A percentile compares a stretch with the other conserved stretches of the same genome.
phyloP scores from a whole-genome alignment of 2,113 vertebrate species.

The Hippocampus abdominalis region DNA sequence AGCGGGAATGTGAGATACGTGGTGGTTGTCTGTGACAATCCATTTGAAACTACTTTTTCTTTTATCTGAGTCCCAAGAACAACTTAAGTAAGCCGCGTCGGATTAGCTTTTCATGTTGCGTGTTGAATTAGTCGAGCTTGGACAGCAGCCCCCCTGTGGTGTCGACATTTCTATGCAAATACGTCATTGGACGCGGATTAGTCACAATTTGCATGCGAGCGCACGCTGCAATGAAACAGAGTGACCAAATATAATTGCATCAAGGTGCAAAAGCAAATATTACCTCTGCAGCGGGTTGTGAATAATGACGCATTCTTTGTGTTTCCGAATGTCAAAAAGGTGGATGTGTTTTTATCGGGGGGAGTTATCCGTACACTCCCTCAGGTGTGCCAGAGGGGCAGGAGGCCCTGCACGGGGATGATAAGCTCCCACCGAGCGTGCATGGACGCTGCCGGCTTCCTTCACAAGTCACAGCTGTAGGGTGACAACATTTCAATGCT shows the following conservation, averaged over 20 bases:
- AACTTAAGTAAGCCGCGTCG: neutral
- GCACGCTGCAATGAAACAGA: neutral
- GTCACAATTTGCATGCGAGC: neutral
- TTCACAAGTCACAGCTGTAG: slow-evolving; percentile 35
- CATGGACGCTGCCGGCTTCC: slow-evolving; percentile 12
- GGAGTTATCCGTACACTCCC: slow-evolving; percentile 18
- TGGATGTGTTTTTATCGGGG: slow-evolving; percentile 28
- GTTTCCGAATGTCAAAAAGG: slow-evolving; percentile 6
- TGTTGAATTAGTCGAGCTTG: neutral
- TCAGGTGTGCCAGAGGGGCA: slow-evolving; percentile 40
- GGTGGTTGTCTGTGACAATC: neutral
- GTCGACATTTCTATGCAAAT: neutral
- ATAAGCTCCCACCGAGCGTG: slow-evolving; percentile 22
- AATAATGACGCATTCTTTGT: slow-evolving; percentile 14
- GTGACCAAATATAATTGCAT: slow-evolving; percentile 17
- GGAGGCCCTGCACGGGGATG: slow-evolving; percentile 35
- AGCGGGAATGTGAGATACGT: neutral
- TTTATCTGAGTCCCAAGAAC: neutral
- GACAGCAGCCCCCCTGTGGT: neutral
- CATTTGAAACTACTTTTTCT: too few species aligned
- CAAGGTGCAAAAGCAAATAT: neutral
- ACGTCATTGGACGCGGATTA: neutral
- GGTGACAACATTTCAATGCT: slow-evolving; percentile 45
- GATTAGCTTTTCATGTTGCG: neutral
- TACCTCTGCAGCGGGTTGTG: slow-evolving; percentile 1